A percentile compares a stretch with the other conserved stretches of the same genome.
Evolutionary conservation across 2,113 vertebrate genomes (phyloP).

Genomic region (Hippolais icterina): DNA sequence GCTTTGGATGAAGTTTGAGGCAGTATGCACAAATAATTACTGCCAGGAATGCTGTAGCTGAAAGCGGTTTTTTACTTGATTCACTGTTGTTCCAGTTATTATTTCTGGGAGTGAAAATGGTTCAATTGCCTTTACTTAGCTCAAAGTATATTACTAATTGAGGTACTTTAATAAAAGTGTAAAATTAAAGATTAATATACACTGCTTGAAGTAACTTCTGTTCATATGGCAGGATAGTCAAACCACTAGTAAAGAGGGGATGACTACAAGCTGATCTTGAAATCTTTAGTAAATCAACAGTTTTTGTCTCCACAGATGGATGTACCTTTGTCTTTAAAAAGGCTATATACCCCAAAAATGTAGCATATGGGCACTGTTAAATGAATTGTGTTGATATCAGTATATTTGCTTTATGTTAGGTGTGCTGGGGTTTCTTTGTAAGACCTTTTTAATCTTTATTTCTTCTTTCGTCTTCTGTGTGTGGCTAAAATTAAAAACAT

Average conservation of each 20-base stretch:
- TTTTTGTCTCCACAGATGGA: not conserved
- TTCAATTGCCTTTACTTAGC: not conserved
- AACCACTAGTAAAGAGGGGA: not conserved
- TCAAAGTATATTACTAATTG: not conserved
- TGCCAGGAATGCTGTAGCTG: not conserved
- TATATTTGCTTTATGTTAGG: not conserved
- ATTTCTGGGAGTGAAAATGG: not conserved
- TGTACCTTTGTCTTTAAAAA: not conserved
- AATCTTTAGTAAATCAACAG: not conserved
- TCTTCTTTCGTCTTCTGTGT: not conserved
- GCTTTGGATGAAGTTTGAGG: not conserved
- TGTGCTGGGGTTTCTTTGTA: not conserved
- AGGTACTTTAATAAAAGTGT: not conserved
- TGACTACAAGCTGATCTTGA: not conserved
- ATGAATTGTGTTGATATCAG: not conserved
- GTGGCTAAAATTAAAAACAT: conserved; percentile 29
- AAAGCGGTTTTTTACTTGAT: not conserved
- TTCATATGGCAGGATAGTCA: not conserved
- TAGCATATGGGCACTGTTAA: not conserved
- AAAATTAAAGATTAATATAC: not conserved
- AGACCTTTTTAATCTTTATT: conserved; percentile 6
- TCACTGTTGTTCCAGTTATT: not conserved
- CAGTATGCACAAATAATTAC: not conserved
- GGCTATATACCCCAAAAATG: not conserved
- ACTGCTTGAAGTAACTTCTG: not conserved